Conservation (phyloP, 92 coral and sea anemone species). For the Zoanthus solanderi region DNA sequence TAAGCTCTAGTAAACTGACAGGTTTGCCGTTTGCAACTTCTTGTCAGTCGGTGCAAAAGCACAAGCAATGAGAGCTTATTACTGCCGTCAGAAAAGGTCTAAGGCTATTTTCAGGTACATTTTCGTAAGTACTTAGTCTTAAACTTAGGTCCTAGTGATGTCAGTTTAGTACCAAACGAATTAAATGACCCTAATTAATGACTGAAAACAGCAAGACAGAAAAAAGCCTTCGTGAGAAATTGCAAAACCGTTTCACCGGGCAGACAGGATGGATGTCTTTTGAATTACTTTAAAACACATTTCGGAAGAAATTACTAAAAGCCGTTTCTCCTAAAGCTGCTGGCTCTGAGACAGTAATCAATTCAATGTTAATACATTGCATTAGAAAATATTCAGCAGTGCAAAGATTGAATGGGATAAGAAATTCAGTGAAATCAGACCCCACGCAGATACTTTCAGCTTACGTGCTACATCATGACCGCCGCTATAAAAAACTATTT, state of each 20-base stretch:
- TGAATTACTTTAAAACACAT: neutral
- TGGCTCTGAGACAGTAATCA: neutral
- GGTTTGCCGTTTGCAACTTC: neutral
- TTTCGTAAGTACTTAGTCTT: neutral
- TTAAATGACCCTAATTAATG: conserved; percentile 23
- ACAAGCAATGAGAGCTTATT: neutral
- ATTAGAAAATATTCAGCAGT: neutral
- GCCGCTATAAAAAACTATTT: neutral
- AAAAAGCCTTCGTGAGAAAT: neutral
- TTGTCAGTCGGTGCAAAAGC: neutral
- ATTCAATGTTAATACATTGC: neutral
- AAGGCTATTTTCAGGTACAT: neutral
- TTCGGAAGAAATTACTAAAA: neutral
- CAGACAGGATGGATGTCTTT: neutral
- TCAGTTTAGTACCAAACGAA: neutral
- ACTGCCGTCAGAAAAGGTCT: neutral
- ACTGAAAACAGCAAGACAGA: conserved; percentile 10
- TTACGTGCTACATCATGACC: neutral
- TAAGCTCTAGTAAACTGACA: neutral
- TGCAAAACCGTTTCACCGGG: neutral
- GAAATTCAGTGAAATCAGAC: neutral
- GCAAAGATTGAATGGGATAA: neutral
- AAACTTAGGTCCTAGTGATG: neutral
- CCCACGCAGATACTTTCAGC: neutral
- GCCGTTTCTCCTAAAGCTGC: neutral